These are phyloP conservation scores for Brachionus angularis DNA, from an alignment of 1,140 invertebrate genomes.

Conservation along the genomic window DNA sequence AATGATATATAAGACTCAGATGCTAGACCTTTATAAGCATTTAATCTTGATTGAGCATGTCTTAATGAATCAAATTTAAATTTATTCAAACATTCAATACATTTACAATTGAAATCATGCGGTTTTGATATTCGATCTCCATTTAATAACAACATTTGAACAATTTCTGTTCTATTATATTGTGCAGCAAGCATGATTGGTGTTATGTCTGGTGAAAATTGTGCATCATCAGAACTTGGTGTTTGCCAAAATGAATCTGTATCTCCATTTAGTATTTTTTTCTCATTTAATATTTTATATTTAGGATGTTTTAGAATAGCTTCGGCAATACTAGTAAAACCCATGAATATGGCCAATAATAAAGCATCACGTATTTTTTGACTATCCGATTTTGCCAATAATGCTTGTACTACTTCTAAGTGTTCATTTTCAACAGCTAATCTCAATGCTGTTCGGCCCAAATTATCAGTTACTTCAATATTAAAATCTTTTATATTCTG, in stretches of 20 bases:
- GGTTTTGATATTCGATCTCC: slow-evolving; percentile 59
- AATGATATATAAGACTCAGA: slow-evolving; percentile 65
- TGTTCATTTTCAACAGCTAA: slow-evolving; percentile 55
- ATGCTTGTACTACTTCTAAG: slow-evolving; percentile 53
- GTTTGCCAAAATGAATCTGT: slow-evolving; percentile 43
- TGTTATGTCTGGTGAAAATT: slow-evolving; percentile 52
- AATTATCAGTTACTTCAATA: slow-evolving; percentile 51
- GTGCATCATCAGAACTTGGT: slow-evolving; percentile 46
- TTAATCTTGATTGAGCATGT: slow-evolving; percentile 50
- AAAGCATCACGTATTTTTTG: slow-evolving; percentile 55
- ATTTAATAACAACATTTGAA: slow-evolving; percentile 52
- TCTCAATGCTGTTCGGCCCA: slow-evolving; percentile 51
- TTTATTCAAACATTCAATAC: slow-evolving; percentile 61
- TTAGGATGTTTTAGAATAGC: slow-evolving; percentile 54
- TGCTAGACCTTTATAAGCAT: slow-evolving; percentile 54
- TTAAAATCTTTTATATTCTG: slow-evolving; percentile 50
- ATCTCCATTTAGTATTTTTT: slow-evolving; percentile 25
- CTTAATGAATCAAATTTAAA: slow-evolving; percentile 54
- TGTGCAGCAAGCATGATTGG: slow-evolving; percentile 52
- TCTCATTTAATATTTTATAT: slow-evolving; percentile 47
- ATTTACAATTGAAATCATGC: slow-evolving; percentile 63
- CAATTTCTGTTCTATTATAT: slow-evolving; percentile 52
- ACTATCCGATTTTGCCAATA: slow-evolving; percentile 51
- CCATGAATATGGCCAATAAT: slow-evolving; percentile 55
- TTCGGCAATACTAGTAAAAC: slow-evolving; percentile 55